A percentile compares a stretch with the other conserved stretches of the same genome.
phyloP scores from a whole-genome alignment of 2,113 vertebrate species.

The Alligator sinensis region DNA sequence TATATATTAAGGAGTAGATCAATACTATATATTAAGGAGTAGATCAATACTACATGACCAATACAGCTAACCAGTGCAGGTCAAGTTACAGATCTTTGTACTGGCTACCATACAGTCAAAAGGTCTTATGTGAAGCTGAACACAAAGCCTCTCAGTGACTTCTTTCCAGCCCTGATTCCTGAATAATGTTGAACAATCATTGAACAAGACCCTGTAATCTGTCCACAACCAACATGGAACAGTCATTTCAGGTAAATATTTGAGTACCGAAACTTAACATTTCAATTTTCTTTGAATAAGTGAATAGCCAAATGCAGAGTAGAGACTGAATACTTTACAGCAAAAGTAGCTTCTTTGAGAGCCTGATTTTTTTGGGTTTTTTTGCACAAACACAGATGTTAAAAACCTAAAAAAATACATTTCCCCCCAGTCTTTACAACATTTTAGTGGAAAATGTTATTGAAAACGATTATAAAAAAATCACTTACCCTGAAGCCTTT shows the following conservation, averaged over 20 bases:
- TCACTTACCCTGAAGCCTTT: too few relatives aligned
- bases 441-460: too few relatives aligned
- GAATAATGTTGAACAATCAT: neutral
- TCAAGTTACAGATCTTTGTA: neutral
- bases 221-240: neutral
- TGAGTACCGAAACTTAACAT: neutral
- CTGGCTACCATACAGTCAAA: too few relatives aligned
- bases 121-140: neutral
- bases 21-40: neutral
- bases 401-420: too few relatives aligned
- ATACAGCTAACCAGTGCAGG: neutral
- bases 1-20: neutral
- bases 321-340: too few relatives aligned
- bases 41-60: neutral
- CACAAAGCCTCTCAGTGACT: neutral
- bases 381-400: too few relatives aligned
- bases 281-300: neutral
- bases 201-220: neutral
- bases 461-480: too few relatives aligned
- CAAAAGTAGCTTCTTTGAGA: too few relatives aligned
- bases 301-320: too few relatives aligned
- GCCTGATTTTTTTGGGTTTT: too few relatives aligned
- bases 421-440: too few relatives aligned
- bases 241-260: neutral
- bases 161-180: neutral